phyloP scores from a whole-genome alignment of 2,888 invertebrate genomes.

The Drosophila subsilvestris region DNA sequence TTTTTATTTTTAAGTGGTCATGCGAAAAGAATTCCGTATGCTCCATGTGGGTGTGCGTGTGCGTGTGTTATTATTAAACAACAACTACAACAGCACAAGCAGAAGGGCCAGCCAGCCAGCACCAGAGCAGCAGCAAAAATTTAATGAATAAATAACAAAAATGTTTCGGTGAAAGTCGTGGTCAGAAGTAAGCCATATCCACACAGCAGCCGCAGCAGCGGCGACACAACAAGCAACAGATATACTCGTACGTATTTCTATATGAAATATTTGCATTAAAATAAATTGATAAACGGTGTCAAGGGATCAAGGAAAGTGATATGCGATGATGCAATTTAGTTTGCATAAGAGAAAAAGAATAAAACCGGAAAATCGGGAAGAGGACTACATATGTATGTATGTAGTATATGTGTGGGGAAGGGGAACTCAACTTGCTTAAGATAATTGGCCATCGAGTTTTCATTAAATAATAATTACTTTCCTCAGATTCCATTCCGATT shows the following conservation, averaged over 20 bases:
- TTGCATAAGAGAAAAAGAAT: not conserved
- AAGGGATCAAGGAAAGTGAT: slow-evolving; percentile 60
- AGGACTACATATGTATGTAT: not conserved
- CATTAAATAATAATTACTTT: slow-evolving; percentile 19
- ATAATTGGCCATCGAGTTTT: not conserved
- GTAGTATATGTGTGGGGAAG: too few relatives aligned
- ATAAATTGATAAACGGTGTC: slow-evolving; percentile 26
- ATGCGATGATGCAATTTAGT: slow-evolving; percentile 49
- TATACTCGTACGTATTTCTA: slow-evolving; percentile 6
- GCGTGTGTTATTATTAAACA: slow-evolving; percentile 45
- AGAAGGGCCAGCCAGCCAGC: slow-evolving; percentile 47
- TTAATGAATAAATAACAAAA: slow-evolving; percentile 76
- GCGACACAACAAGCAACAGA: slow-evolving; percentile 33
- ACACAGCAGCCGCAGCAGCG: slow-evolving; percentile 56
- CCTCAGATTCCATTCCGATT: slow-evolving; percentile 13
- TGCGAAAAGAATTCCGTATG: slow-evolving; percentile 68
- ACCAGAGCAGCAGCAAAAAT: slow-evolving; percentile 69
- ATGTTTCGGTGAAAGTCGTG: slow-evolving; percentile 73
- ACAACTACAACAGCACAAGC: slow-evolving; percentile 23
- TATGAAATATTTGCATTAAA: slow-evolving; percentile 35
- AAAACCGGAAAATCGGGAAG: not conserved
- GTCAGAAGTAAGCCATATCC: slow-evolving; percentile 68
- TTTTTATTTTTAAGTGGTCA: slow-evolving; percentile 46
- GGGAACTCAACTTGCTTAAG: not conserved
- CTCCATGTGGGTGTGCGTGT: slow-evolving; percentile 58